Conservation (phyloP, 2,888 invertebrate species). For the Coelinius sp. region DNA sequence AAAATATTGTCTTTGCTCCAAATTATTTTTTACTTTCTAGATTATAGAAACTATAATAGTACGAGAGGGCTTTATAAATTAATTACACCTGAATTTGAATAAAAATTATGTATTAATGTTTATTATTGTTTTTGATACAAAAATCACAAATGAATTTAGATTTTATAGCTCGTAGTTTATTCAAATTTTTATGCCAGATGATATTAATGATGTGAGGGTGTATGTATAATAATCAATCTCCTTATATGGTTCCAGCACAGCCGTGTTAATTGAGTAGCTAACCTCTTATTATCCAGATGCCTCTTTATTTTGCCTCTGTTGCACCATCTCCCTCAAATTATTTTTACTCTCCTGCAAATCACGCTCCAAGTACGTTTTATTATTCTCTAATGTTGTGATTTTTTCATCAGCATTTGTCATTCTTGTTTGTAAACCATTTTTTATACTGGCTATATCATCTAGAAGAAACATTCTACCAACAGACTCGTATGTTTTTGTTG, state of each 20-base stretch:
- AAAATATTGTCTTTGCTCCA: constrained; percentile 16
- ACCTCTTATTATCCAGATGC: constrained; percentile 48
- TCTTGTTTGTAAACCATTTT: constrained; percentile 76
- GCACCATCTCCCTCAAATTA: constrained; percentile 87
- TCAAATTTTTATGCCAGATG: background rate
- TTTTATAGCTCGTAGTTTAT: no score
- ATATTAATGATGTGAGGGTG: background rate
- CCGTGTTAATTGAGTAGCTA: constrained; percentile 30
- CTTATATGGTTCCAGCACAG: constrained; percentile 25
- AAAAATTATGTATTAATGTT: background rate
- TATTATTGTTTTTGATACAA: background rate
- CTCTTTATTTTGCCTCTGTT: constrained; percentile 72
- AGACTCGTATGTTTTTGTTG: constrained; percentile 83
- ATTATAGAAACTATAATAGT: background rate
- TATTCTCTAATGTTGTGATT: constrained; percentile 81
- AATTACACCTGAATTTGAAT: background rate
- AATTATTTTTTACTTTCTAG: background rate
- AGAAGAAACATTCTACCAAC: constrained; percentile 89
- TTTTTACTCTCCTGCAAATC: constrained; percentile 89
- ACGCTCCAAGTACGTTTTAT: constrained; percentile 84
- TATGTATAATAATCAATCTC: background rate
- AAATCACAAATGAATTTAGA: no score
- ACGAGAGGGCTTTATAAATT: background rate
- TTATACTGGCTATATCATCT: constrained; percentile 78
- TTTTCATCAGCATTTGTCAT: constrained; percentile 76